Evolutionary conservation across 2,113 vertebrate genomes (phyloP).

Genomic region (Cettia cetti): DNA sequence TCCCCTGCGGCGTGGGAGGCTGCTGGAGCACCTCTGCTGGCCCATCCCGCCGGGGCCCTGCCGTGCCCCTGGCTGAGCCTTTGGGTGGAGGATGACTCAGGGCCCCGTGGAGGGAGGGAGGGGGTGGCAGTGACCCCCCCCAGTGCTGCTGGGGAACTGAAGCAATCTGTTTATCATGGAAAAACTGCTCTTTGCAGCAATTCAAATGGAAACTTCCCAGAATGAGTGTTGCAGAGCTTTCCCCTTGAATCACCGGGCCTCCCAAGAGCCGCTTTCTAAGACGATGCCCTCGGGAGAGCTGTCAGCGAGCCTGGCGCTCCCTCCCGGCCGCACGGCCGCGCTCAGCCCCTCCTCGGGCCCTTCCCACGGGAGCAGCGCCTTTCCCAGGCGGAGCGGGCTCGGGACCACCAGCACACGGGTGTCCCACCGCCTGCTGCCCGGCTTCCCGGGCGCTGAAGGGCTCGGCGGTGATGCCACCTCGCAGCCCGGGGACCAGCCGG

Average conservation of each 20-base stretch:
- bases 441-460: neutral
- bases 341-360: rapidly evolving
- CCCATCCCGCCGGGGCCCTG: rapidly evolving
- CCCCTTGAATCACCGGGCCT: constrained; percentile 37
- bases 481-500: no score
- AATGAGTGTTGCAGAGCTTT: constrained; percentile 59
- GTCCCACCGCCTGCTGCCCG: neutral
- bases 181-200: constrained; percentile 53
- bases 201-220: constrained; percentile 65
- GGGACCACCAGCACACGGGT: no score
- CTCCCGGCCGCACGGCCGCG: rapidly evolving
- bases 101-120: neutral
- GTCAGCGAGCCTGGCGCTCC: neutral
- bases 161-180: constrained; percentile 62
- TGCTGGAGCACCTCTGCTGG: neutral
- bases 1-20: neutral
- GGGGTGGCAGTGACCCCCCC: neutral
- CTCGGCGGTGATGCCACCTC: neutral
- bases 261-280: constrained; percentile 6
- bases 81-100: constrained; percentile 38
- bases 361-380: neutral
- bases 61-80: neutral
- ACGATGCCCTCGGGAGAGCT: neutral
- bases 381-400: rapidly evolving
- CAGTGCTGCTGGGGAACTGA: constrained; percentile 38